Base-by-base conservation (phyloP, 1,140 invertebrate genomes). In the Glossosoma conforme region DNA sequence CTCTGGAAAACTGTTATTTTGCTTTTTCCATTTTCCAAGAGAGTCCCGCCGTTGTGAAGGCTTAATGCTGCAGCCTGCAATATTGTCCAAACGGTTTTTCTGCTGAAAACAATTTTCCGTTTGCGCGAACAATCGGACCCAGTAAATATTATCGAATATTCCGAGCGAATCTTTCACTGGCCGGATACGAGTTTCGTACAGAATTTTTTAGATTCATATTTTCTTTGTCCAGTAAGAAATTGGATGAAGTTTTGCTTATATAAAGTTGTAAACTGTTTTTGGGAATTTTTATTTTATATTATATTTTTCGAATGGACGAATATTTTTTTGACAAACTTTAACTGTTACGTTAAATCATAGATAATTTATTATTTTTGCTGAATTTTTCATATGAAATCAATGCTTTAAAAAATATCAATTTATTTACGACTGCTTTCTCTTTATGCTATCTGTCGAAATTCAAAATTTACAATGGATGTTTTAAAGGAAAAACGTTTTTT, bases 91-190 rank as follows among this genome's bases (percentile, higher is more conserved):
- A n/a, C n/a, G n/a, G n/a, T 44, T 44, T 44, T 21, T 22, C 30
- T 20, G 43, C 20, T 19, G 30, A 44, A 44, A 35, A 44, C 43
- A 32, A 21, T 47, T 38, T 47, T 47, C 24, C 45, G 45, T 40
- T 24, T 24, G 28, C 36, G 36, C 45, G 36, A 40, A 20, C 45
- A 36, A 18, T 32, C n/a, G 21, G 21, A 10, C 13, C 13, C 24
- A 35, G 3, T n/a, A n/a, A n/a, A n/a, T n/a, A n/a, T n/a, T n/a
- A n/a, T n/a, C n/a, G n/a, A n/a, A n/a, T n/a, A n/a, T n/a, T n/a
- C n/a, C n/a, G n/a, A n/a, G 8, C n/a, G 8, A n/a, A 30, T 30
- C n/a, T 30, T 30, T 9, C 25, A 9, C 25, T 30, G 8, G 24
- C 25, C 17, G 30, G n/a, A 18, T 19, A 20, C 15, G 18, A 20